Conservation (phyloP, 2,888 invertebrate genomes). For the Anodontia alba region DNA sequence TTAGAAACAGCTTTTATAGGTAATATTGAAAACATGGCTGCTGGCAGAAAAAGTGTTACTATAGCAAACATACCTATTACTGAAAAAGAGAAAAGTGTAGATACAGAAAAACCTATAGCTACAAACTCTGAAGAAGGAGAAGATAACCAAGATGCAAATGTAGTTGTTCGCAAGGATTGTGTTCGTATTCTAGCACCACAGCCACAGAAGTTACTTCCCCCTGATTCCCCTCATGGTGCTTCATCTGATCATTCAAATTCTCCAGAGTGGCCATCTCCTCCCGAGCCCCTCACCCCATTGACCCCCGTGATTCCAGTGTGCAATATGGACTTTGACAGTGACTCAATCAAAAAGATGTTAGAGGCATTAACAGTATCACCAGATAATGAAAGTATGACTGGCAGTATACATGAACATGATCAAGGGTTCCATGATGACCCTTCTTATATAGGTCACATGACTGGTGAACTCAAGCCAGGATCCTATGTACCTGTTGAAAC, state of each 20-base stretch:
- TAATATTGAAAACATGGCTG: slow-evolving; percentile 47
- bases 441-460: slow-evolving; percentile 33
- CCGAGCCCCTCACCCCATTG: slow-evolving; percentile 79
- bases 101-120: slow-evolving; percentile 3
- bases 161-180: slow-evolving; percentile 58
- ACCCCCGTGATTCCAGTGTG: slow-evolving; percentile 76
- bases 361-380: slow-evolving; percentile 92
- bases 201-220: slow-evolving; percentile 54
- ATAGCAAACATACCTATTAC: slow-evolving; percentile 49
- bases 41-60: slow-evolving; percentile 61
- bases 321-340: slow-evolving; percentile 89
- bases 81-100: slow-evolving; percentile 27
- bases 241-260: slow-evolving; percentile 84
- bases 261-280: slow-evolving; percentile 82
- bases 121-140: slow-evolving; percentile 23
- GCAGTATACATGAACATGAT: slow-evolving; percentile 68
- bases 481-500: not conserved
- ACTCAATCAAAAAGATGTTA: slow-evolving; percentile 96
- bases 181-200: slow-evolving; percentile 65
- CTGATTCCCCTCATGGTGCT: slow-evolving; percentile 50
- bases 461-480: slow-evolving; percentile 24
- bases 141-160: slow-evolving; percentile 23
- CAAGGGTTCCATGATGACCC: slow-evolving; percentile 78
- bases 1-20: slow-evolving; percentile 74
- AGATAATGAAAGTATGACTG: slow-evolving; percentile 55